Evolutionary conservation across 2,888 invertebrate species (phyloP).

Genomic region (Julus scanicus): DNA sequence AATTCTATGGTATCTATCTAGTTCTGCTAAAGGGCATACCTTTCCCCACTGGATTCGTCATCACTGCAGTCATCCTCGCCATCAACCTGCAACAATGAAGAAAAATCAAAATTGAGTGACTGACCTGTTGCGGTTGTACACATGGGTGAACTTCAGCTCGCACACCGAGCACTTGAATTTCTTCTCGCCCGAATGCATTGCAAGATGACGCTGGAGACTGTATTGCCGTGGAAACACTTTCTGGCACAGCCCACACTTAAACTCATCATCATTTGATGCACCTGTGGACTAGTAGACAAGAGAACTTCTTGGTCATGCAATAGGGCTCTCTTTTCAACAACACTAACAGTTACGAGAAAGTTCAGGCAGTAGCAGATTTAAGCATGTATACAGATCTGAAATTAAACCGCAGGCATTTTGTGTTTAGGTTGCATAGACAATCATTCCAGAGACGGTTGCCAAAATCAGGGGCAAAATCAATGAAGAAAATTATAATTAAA

Average conservation of each 20-base stretch:
- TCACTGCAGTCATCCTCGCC: constrained; percentile 41
- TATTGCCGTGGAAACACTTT: constrained; percentile 61
- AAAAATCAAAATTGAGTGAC: constrained; percentile 44
- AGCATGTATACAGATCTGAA: not conserved
- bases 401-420: not conserved
- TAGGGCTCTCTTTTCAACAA: constrained; percentile 21
- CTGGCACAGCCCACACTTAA: constrained; percentile 47
- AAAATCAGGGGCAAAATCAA: not conserved
- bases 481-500: not conserved
- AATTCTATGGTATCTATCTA: not conserved
- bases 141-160: constrained; percentile 61
- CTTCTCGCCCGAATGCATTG: constrained; percentile 62
- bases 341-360: not conserved
- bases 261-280: constrained; percentile 36
- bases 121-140: constrained; percentile 62
- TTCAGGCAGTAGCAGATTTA: not conserved
- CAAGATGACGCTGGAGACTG: constrained; percentile 61
- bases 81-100: not conserved
- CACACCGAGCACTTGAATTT: constrained; percentile 62
- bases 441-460: not conserved
- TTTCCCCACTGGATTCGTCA: not conserved
- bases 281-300: constrained; percentile 30
- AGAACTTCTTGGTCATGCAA: constrained; percentile 39
- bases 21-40: not conserved
- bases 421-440: constrained; percentile 24